phyloP scores from a whole-genome alignment of 2,888 invertebrate genomes.

The Homarus gammarus region DNA sequence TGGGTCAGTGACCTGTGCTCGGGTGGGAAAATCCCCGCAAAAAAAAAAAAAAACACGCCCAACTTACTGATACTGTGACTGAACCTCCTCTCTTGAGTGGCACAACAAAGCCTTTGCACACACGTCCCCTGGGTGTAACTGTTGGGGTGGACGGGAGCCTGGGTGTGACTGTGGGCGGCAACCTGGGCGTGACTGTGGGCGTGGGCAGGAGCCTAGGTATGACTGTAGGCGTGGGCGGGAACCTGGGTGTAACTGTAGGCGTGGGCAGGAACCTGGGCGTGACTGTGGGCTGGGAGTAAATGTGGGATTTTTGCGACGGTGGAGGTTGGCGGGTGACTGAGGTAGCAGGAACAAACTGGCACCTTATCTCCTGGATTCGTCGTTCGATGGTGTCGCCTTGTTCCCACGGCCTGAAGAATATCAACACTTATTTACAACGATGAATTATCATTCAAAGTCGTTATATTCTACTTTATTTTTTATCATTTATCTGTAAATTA shows the following conservation, averaged over 20 bases:
- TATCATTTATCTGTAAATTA: too few relatives aligned
- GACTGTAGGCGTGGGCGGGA: neutral
- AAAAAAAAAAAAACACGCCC: neutral
- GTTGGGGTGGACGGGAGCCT: too few relatives aligned
- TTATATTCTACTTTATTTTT: neutral
- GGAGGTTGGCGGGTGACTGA: neutral
- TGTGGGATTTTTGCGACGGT: too few relatives aligned
- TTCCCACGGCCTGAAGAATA: constrained; percentile 12
- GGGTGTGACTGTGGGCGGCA: neutral
- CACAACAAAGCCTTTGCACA: neutral
- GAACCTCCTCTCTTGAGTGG: neutral
- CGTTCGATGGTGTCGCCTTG: constrained; percentile 31
- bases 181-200: too few relatives aligned
- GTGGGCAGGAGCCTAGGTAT: neutral
- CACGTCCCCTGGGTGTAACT: neutral
- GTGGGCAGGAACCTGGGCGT: neutral
- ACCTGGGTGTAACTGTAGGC: too few relatives aligned
- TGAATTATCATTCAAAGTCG: neutral
- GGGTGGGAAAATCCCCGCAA: neutral
- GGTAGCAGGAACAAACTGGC: constrained; percentile 16
- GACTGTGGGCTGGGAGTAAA: neutral
- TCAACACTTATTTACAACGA: neutral
- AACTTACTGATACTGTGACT: neutral
- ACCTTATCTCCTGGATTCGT: constrained; percentile 35
- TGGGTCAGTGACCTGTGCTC: too few relatives aligned